Evolutionary conservation across 1,140 invertebrate genomes (phyloP), one percentile per base, ranked within the genome.

Genomic region (Anadara kagoshimensis): DNA sequence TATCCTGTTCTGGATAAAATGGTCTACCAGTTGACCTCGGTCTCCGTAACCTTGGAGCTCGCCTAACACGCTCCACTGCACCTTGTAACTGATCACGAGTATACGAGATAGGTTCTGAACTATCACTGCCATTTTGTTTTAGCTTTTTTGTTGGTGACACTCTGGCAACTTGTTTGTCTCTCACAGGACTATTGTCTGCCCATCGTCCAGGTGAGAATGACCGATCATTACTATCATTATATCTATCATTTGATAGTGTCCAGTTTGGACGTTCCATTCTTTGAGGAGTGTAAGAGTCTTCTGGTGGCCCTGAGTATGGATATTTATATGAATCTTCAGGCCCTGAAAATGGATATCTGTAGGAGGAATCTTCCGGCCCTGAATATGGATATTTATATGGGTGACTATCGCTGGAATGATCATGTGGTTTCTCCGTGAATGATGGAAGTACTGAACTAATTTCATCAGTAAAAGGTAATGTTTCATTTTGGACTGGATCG

Each of bases 41-140:
- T 62, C 73, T 71, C 36, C 76, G 79, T 10, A 76, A 63, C 26
- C 82, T 78, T n/a, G 86, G 83, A 16, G 83, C 83, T 69, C 83
- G 84, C 10, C 89, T 82, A 24, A 90, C 86, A 58, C 84, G 81
- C 63, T 89, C 87, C 22, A 90, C 87, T 22, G 86, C 86, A 36
- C 86, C 87, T 51, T 90, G 85, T 5, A 90, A 76, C 36, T 86
- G 86, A 56, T 91, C 89, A 20, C 89, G 76, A 12, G 89, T 90
- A 73, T 90, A 90, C n/a, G 79, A 83, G 43, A 86, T 74, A 61
- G 85, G 87, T 49, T 85, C 74, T 16, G 81, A 29, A 73, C 76
- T 71, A 22, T 73, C 64, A 53, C 69, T 59, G 53, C 74, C 67
- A 53, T 69, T 57, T 12, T 62, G 57, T 53, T 61, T 24, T 51